Evolutionary conservation across 1,140 invertebrate genomes (phyloP).

Genomic region (Scylla paramamosain): DNA sequence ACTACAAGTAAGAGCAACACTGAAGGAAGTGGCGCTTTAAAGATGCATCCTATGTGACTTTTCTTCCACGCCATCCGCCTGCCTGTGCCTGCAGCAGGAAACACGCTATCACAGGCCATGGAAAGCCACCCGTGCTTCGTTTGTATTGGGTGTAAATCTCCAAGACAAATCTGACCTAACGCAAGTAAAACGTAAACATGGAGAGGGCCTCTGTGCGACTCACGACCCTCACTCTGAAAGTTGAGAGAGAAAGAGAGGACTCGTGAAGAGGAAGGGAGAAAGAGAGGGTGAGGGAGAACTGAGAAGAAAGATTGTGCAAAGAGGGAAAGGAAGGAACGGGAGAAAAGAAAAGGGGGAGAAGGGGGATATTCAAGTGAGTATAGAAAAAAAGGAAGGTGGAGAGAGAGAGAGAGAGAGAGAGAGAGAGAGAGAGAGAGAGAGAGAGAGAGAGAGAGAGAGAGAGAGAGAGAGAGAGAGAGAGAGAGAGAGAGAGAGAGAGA

Average conservation of each 20-base stretch:
- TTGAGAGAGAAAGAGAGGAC: not conserved
- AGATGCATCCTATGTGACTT: too few species aligned
- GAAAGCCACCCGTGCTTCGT: not conserved
- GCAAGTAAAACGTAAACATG: not conserved
- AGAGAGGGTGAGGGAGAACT: not conserved
- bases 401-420: too few species aligned
- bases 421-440: not conserved
- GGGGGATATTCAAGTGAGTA: not conserved
- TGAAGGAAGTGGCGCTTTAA: too few species aligned
- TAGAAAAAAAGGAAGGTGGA: not conserved
- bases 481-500: not conserved
- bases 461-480: not conserved
- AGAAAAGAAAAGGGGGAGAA: not conserved
- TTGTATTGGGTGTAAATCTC: not conserved
- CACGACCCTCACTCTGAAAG: not conserved
- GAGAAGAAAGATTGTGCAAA: not conserved
- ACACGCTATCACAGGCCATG: not conserved
- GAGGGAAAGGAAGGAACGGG: not conserved
- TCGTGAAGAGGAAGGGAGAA: not conserved
- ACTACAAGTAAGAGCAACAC: too few species aligned
- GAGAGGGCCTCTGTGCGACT: not conserved
- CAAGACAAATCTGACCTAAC: not conserved
- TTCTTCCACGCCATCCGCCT: too few species aligned
- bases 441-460: constrained; percentile 7
- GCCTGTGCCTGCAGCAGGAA: not conserved